Evolutionary conservation across 2,888 invertebrate genomes (phyloP).

Genomic region (Galerucella calmariensis): DNA sequence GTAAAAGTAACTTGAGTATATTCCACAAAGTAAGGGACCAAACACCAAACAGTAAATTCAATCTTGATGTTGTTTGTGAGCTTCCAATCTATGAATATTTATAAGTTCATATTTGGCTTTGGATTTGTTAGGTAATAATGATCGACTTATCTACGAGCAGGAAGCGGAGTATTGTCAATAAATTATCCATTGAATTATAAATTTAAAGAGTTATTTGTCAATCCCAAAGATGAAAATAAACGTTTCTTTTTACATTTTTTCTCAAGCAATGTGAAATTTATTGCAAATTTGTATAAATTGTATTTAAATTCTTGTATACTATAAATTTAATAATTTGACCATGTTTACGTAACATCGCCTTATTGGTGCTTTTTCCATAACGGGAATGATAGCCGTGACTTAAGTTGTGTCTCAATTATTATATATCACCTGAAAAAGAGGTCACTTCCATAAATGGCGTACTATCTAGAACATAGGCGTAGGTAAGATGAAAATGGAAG

Average conservation of each 20-base stretch:
- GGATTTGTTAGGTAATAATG: too few relatives aligned
- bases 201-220: background rate
- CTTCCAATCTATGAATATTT: too few relatives aligned
- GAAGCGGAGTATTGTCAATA: too few relatives aligned
- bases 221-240: background rate
- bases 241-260: background rate
- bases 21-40: too few relatives aligned
- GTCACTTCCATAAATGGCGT: constrained; percentile 10
- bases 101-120: too few relatives aligned
- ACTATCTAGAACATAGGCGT: background rate
- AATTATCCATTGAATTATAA: too few relatives aligned
- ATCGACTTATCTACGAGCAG: too few relatives aligned
- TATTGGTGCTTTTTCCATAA: constrained; percentile 1
- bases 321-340: background rate
- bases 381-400: constrained; percentile 2
- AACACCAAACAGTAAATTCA: too few relatives aligned
- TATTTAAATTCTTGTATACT: background rate
- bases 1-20: too few relatives aligned
- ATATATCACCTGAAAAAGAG: background rate
- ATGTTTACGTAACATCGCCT: background rate
- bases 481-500: too few relatives aligned
- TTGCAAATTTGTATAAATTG: background rate
- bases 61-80: too few relatives aligned
- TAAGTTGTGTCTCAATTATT: constrained; percentile 11
- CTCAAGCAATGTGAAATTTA: background rate